Conservation (phyloP, 2,113 vertebrate species). For the Siniperca chuatsi region DNA sequence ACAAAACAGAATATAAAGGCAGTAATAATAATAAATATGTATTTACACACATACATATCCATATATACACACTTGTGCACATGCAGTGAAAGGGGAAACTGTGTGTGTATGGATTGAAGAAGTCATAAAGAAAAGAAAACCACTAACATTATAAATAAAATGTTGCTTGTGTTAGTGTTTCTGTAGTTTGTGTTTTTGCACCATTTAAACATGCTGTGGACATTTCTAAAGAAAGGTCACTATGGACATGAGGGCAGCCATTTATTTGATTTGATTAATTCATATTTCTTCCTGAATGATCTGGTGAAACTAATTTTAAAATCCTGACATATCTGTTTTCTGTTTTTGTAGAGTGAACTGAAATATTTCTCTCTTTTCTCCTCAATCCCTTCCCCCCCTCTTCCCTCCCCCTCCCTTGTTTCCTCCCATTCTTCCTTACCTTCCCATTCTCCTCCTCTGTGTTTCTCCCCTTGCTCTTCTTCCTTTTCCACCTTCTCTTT, state of each 20-base stretch:
- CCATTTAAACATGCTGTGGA: no score
- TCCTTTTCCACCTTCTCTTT: neutral
- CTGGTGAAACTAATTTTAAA: neutral
- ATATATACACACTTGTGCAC: no score
- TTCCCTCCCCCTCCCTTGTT: neutral
- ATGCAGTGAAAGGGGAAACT: no score
- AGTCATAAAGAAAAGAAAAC: no score
- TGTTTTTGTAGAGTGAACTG: neutral
- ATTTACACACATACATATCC: no score
- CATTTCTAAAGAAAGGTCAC: no score
- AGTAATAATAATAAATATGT: neutral
- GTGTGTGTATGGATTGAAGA: no score
- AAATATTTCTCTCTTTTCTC: constrained; percentile 10
- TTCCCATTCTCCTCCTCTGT: neutral
- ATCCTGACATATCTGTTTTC: neutral
- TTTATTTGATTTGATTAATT: neutral
- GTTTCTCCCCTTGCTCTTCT: neutral
- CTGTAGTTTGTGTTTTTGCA: neutral
- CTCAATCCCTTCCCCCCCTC: neutral
- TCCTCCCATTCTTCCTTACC: neutral
- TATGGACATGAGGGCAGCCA: no score
- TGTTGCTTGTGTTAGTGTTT: neutral
- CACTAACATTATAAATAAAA: no score
- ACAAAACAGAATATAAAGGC: neutral
- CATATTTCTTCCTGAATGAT: neutral